phyloP scores from a whole-genome alignment of 2,888 invertebrate genomes.

The Scaptomyza reducta region DNA sequence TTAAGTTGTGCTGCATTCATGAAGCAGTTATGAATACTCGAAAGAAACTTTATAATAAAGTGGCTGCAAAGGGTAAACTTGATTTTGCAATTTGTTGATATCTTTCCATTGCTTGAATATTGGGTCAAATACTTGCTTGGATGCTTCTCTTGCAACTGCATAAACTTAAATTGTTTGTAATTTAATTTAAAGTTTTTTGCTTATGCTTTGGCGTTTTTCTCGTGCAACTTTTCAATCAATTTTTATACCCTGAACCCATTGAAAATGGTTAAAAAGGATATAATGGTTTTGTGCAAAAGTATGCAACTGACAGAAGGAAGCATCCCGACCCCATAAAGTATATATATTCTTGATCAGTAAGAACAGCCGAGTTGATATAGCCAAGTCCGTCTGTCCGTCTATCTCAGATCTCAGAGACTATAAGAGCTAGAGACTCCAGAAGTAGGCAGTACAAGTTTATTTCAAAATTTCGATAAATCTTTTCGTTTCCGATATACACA shows the following conservation, averaged over 20 bases:
- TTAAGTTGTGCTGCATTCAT: not conserved
- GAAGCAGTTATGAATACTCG: not conserved
- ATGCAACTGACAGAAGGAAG: too few relatives aligned
- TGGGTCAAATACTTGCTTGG: not conserved
- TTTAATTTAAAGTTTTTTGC: not conserved
- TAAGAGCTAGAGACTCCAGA: too few relatives aligned
- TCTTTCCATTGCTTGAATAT: not conserved
- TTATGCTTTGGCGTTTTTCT: not conserved
- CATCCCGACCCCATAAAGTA: too few relatives aligned
- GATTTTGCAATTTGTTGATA: not conserved
- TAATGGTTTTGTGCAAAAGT: too few relatives aligned
- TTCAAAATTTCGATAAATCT: too few relatives aligned
- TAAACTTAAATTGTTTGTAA: not conserved
- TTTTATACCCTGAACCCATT: not conserved
- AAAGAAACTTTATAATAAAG: not conserved
- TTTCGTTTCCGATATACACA: too few relatives aligned
- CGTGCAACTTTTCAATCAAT: not conserved
- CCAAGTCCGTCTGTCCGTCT: too few relatives aligned
- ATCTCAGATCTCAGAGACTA: too few relatives aligned
- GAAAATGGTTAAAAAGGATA: too few relatives aligned
- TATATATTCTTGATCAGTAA: too few relatives aligned
- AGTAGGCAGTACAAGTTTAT: too few relatives aligned
- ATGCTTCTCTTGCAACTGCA: not conserved
- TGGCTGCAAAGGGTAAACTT: slow-evolving; percentile 1
- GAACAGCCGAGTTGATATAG: too few relatives aligned